A percentile compares a stretch with the other conserved stretches of the same genome.
These are phyloP conservation scores for Scyliorhinus canicula DNA, from an alignment of 2,797 vertebrate species.

Conservation along the genomic window DNA sequence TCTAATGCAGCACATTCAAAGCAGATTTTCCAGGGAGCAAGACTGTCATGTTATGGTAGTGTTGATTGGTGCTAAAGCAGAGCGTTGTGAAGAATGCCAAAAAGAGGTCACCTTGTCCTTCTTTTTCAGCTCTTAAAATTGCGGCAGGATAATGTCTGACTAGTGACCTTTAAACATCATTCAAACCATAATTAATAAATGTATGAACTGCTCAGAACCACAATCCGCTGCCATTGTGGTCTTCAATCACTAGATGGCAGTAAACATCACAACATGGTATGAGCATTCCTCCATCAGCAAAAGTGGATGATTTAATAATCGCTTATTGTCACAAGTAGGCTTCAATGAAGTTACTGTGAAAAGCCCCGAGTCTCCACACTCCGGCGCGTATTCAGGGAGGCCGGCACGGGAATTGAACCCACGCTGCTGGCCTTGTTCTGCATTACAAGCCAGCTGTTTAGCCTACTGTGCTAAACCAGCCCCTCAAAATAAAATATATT, in stretches of 20 bases:
- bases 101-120: not conserved
- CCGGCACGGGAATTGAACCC: too few species aligned
- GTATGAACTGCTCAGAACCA: not conserved
- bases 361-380: too few species aligned
- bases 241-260: conserved; percentile 33
- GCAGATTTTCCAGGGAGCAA: too few species aligned
- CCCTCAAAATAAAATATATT: not conserved
- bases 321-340: too few species aligned
- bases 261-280: not conserved
- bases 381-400: too few species aligned
- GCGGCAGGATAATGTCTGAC: not conserved
- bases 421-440: too few species aligned
- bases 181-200: not conserved
- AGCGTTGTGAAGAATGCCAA: not conserved
- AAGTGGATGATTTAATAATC: not conserved
- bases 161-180: not conserved
- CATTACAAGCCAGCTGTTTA: too few species aligned
- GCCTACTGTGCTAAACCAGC: too few species aligned
- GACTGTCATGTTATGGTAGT: not conserved
- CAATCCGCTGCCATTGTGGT: not conserved
- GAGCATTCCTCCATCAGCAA: not conserved
- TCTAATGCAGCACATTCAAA: not conserved
- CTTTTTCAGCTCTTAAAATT: not conserved
- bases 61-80: not conserved
- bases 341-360: too few species aligned